Percentiles rank a stretch among this genome's conserved stretches.
These are phyloP conservation scores for Conistra vaccinii DNA, from an alignment of 2,888 invertebrate species.

Conservation along the genomic window DNA sequence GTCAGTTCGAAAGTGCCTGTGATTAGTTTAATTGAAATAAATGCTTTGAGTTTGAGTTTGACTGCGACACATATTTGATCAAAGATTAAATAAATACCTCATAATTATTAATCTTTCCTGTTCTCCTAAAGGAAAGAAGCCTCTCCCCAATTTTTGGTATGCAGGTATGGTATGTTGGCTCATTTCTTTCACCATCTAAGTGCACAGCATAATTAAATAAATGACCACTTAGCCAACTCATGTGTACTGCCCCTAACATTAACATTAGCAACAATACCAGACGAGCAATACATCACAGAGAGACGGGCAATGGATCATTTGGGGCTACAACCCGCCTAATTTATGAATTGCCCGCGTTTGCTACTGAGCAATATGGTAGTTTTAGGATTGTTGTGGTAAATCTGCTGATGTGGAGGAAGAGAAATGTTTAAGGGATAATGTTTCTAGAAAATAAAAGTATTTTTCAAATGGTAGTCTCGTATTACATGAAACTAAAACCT, in stretches of 20 bases:
- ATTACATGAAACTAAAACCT: background rate
- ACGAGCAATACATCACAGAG: conserved; percentile 60
- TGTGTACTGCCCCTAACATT: conserved; percentile 40
- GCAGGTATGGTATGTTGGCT: no score
- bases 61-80: no score
- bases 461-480: background rate
- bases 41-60: no score
- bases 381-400: conserved; percentile 26
- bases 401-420: conserved; percentile 14
- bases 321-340: conserved; percentile 48
- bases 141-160: no score
- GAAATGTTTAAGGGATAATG: background rate
- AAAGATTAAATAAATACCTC: no score
- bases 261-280: conserved; percentile 62
- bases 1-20: no score
- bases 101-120: no score
- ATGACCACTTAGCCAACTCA: background rate
- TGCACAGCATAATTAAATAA: background rate
- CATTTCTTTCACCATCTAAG: no score
- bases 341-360: conserved; percentile 54
- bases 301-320: conserved; percentile 62
- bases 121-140: no score
- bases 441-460: no score
- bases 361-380: conserved; percentile 18
- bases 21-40: no score